Conservation (phyloP, 2,113 vertebrate species). For the Thinocorus orbignyianus region DNA sequence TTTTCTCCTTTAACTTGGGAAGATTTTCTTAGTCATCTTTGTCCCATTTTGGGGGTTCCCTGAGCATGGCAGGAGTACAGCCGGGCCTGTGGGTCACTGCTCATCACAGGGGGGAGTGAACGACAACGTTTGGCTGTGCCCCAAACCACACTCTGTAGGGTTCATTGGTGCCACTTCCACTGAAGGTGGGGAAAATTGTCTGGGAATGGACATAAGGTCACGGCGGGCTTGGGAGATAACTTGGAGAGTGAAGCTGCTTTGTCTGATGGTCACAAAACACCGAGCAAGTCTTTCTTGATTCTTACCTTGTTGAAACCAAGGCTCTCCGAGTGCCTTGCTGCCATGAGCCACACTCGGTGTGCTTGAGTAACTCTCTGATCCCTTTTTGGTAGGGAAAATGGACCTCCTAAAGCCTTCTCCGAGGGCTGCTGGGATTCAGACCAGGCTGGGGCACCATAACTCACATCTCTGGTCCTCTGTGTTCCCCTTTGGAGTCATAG, state of each 20-base stretch:
- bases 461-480: not conserved
- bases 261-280: not conserved
- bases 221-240: not conserved
- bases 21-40: not conserved
- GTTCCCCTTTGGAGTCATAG: not conserved
- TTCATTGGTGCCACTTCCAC: not conserved
- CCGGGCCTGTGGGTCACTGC: not conserved
- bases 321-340: not conserved
- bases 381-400: not conserved
- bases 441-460: not conserved
- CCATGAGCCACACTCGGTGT: rapidly evolving
- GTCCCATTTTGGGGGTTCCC: not conserved
- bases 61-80: rapidly evolving
- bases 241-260: not conserved
- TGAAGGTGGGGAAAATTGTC: not conserved
- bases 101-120: not conserved
- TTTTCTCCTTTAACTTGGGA: not conserved
- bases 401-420: not conserved
- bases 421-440: not conserved
- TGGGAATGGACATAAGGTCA: not conserved
- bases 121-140: not conserved
- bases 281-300: not conserved
- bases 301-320: not conserved
- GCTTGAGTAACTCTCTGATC: not conserved
- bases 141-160: rapidly evolving